Conservation (phyloP, 2,113 vertebrate genomes). For the Mustelus asterias region DNA sequence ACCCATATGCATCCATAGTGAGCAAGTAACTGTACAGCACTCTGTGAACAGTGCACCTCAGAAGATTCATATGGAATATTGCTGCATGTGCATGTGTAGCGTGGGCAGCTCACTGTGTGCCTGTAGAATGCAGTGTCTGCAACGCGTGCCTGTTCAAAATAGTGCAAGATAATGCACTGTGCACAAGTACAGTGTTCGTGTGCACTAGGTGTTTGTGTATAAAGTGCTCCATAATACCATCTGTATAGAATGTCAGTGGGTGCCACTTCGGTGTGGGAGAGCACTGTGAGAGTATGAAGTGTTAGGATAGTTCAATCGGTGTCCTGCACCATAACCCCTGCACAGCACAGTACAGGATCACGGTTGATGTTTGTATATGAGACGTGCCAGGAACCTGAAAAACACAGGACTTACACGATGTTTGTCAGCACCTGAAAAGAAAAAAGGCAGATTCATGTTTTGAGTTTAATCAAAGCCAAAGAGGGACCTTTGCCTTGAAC, state of each 20-base stretch:
- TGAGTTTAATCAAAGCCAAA: not conserved
- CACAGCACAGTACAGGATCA: not conserved
- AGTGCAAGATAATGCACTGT: not conserved
- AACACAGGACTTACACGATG: not conserved
- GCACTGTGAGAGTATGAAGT: not conserved
- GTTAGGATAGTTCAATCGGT: not conserved
- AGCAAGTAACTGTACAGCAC: conserved; percentile 5
- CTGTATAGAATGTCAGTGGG: not conserved
- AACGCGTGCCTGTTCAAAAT: not conserved
- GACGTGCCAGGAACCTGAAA: not conserved
- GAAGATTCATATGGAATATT: conserved; percentile 5
- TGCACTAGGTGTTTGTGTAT: not conserved
- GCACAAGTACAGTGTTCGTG: not conserved
- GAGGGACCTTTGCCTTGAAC: too few relatives aligned
- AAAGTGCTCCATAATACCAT: not conserved
- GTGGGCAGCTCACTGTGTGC: conserved; percentile 16
- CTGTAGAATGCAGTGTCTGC: not conserved
- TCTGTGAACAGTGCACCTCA: not conserved
- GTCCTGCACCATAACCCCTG: not conserved
- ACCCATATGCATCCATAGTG: not conserved
- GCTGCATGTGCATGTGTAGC: conserved; percentile 14
- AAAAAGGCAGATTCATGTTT: not conserved
- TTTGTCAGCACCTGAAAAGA: not conserved
- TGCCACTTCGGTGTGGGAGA: not conserved
- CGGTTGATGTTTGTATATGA: not conserved